Conservation (phyloP, 2,797 vertebrate genomes). For the Crocidura indochinensis region DNA sequence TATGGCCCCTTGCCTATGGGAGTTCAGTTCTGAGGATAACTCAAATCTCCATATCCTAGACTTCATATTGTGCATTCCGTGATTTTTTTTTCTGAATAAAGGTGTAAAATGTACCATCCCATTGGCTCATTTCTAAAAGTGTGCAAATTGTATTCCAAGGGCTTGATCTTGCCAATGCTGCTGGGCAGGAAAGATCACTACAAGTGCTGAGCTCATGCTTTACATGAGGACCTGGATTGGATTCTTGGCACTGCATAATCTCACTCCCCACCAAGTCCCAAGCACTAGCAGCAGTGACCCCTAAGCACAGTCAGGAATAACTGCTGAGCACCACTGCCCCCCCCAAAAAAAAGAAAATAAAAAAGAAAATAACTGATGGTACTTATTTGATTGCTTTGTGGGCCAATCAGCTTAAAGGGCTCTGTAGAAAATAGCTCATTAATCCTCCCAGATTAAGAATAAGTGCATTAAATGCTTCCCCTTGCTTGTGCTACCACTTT, state of each 20-base stretch:
- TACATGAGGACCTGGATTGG: too few relatives aligned
- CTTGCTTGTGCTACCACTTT: constrained; percentile 19
- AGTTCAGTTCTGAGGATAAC: background rate
- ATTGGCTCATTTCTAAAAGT: background rate
- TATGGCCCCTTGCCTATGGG: background rate
- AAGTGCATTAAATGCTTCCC: constrained; percentile 49
- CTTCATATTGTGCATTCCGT: background rate
- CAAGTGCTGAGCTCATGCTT: too few relatives aligned
- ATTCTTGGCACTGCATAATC: too few relatives aligned
- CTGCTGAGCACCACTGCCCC: too few relatives aligned
- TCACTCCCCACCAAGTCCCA: too few relatives aligned
- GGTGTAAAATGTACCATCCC: background rate
- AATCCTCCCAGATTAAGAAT: constrained; percentile 68
- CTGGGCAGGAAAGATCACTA: too few relatives aligned
- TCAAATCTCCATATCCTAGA: background rate
- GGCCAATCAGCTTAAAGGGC: constrained; percentile 73
- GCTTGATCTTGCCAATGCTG: constrained; percentile 52
- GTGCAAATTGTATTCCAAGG: constrained; percentile 43
- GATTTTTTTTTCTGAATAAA: constrained; percentile 38
- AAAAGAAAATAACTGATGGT: constrained; percentile 2
- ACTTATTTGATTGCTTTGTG: constrained; percentile 45
- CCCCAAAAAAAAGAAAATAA: too few relatives aligned
- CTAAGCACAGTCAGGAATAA: too few relatives aligned
- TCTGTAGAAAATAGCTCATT: constrained; percentile 78
- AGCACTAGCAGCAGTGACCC: too few relatives aligned